These are phyloP conservation scores for Cosmopolites sordidus DNA, from an alignment of 2,888 invertebrate genomes.

Conservation along the genomic window DNA sequence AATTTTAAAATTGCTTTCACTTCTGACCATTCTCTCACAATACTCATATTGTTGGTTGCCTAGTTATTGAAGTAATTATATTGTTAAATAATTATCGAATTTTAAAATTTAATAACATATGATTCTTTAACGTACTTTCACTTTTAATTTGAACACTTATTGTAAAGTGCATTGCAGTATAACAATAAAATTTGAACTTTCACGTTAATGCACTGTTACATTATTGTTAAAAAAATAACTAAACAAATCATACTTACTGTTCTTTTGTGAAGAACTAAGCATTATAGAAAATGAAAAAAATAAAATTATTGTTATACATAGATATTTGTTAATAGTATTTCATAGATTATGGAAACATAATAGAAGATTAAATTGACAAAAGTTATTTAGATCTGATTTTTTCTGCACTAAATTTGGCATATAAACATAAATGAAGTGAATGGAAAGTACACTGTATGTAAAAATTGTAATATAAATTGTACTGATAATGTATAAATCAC, in stretches of 20 bases:
- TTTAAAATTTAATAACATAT: no score
- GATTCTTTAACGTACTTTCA: not conserved
- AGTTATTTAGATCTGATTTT: conserved; percentile 16
- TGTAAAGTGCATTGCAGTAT: not conserved
- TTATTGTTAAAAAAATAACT: conserved; percentile 30
- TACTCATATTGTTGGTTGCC: no score
- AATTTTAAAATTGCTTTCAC: no score
- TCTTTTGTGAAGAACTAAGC: conserved; percentile 39
- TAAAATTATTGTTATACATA: conserved; percentile 47
- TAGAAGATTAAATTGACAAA: conserved; percentile 14
- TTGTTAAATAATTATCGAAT: no score
- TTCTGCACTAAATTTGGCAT: conserved; percentile 17
- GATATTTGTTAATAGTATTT: conserved; percentile 51
- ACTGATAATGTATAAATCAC: no score
- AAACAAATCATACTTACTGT: conserved; percentile 28
- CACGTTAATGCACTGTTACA: conserved; percentile 43
- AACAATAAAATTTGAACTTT: conserved; percentile 2
- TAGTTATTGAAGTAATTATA: no score
- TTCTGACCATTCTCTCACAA: no score
- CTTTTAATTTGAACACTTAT: not conserved
- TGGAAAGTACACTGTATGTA: not conserved
- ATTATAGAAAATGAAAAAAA: conserved; percentile 35
- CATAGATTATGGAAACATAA: conserved; percentile 53
- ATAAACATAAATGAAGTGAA: conserved; percentile 4
- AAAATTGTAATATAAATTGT: no score